Base-by-base conservation (phyloP, 1,140 invertebrate genomes). In the Amphibalanus amphitrite region DNA sequence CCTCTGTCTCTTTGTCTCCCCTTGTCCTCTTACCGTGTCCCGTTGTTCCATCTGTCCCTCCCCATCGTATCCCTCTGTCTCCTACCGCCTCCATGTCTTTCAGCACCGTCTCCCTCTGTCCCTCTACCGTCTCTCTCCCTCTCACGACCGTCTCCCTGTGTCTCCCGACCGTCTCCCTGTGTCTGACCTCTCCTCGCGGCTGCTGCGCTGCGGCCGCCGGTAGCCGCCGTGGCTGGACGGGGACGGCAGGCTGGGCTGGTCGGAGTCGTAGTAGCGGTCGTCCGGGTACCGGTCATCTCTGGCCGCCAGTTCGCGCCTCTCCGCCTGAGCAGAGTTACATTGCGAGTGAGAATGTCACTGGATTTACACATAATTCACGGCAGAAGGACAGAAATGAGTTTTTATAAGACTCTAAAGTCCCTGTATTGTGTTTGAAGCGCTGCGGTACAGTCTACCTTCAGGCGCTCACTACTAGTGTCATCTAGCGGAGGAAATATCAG, bases 321-420 rank as follows among this genome's bases (percentile, higher is more conserved):
- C 71, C 69, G 78, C 76, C 29, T 77, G 30, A 4, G n/a, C n/a
- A 70, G 59, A 38, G 4, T 15, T 6, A 38, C 33, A 38, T 15
- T 38, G 33, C n/a, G 33, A 6, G 33, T 38, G 33, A 38, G 33
- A 38, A 38, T 38, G 15, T 6, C 33, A 6, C 33, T 38, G 15
- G 33, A n/a, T n/a, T n/a, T n/a, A n/a, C n/a, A n/a, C n/a, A n/a
- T n/a, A n/a, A n/a, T n/a, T n/a, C n/a, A n/a, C n/a, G n/a, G n/a
- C n/a, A n/a, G n/a, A n/a, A n/a, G n/a, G n/a, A n/a, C n/a, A n/a
- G n/a, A n/a, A n/a, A n/a, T n/a, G n/a, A n/a, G n/a, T n/a, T n/a
- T n/a, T n/a, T n/a, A n/a, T n/a, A n/a, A n/a, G n/a, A n/a, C n/a
- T n/a, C n/a, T n/a, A n/a, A n/a, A n/a, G n/a, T n/a, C n/a, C n/a